phyloP scores from a whole-genome alignment of 2,797 vertebrate genomes.

The Amniataba percoides region DNA sequence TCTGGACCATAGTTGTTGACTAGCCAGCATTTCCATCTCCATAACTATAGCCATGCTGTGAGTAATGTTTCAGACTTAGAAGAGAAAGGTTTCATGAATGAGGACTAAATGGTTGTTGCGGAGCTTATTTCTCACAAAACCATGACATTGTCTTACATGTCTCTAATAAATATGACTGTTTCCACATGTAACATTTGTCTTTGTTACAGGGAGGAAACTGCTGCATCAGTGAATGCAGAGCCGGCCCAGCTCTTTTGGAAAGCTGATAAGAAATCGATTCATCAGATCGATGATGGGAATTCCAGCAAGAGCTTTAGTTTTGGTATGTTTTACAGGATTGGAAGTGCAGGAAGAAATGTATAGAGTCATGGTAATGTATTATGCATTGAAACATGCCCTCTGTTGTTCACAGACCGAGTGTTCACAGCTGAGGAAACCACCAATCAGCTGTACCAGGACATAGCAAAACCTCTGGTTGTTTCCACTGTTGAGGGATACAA shows the following conservation, averaged over 20 bases:
- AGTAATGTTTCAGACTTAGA: no score
- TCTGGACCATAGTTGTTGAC: no score
- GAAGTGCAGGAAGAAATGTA: no score
- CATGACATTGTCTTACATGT: no score
- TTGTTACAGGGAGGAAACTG: conserved; percentile 74
- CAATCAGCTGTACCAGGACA: conserved; percentile 89
- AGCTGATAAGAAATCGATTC: conserved; percentile 86
- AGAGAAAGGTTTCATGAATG: no score
- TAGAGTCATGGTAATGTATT: neutral
- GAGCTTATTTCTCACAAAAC: neutral
- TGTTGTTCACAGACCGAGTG: conserved; percentile 88
- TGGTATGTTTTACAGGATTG: conserved; percentile 82
- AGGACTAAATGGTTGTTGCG: no score
- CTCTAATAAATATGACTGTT: neutral
- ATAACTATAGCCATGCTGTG: no score
- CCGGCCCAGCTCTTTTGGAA: conserved; percentile 87
- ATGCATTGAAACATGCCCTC: neutral
- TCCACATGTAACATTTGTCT: neutral
- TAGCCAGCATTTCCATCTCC: no score
- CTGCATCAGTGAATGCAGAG: conserved; percentile 64
- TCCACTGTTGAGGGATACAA: conserved; percentile 94
- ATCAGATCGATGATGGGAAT: conserved; percentile 89
- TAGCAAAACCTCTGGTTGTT: conserved; percentile 93
- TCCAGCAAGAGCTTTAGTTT: conserved; percentile 90
- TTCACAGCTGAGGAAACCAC: conserved; percentile 90